Base-by-base conservation (phyloP, 1,140 invertebrate species). In the Drosophila triauraria region DNA sequence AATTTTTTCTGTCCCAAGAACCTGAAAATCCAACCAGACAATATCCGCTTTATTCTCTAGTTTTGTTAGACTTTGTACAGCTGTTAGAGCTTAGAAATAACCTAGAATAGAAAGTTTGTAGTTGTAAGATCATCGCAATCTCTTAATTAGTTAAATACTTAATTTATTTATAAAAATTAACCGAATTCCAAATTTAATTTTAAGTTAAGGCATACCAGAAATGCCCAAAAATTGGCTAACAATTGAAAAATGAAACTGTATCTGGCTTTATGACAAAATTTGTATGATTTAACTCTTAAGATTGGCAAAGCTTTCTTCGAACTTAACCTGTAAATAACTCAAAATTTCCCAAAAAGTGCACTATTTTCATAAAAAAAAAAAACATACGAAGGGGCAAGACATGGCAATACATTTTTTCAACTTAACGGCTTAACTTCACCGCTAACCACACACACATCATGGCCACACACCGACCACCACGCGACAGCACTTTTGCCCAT, bases 21-120 rank as follows among this genome's bases (percentile, higher is more conserved):
- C 35, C 35, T 4, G 4, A 13, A 13, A 13, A 38, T 35, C 32
- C 32, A 9, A 9, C 3, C 3, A 10, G 32, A 35, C 10, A 35
- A 10, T 35, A 35, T 2, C 20, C 1, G 1, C n/a, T 10, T 5
- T 23, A 23, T 2, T 54, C 13, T 7, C 20, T 3, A 15, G 32
- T 23, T 15, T 9, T 9, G 32, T 9, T 23, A 35, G 20, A 20
- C 12, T 12, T 9, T 20, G 51, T 56, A 56, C 53, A 56, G 53
- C 53, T 56, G 20, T 6, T 40, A 56, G 53, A 56, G 53, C 53
- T 56, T 56, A 56, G 53, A 10, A 15, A 25, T 56, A 40, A 56
- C 10, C 13, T 56, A 56, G 20, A 56, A n/a, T 56, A 25, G 53
- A 23, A 13, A 23, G 35, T n/a, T 40, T 25, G 8, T 56, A 56